Evolutionary conservation across 2,888 invertebrate species (phyloP), one percentile per base, ranked within the genome.

Genomic region (Microplitis manilae): DNA sequence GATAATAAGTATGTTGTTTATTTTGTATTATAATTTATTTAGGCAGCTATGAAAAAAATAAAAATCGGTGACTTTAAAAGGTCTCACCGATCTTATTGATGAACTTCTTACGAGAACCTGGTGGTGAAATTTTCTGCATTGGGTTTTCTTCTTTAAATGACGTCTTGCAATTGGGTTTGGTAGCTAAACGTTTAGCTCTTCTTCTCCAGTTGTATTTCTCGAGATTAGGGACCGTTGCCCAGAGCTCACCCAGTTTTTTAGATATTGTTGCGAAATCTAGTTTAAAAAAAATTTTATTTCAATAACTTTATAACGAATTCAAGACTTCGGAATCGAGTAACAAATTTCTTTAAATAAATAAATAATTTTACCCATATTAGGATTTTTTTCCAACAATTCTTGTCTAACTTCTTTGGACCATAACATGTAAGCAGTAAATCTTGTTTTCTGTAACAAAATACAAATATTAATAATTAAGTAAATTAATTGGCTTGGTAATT

Each of bases 371-470:
- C 93, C 96, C 93, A 95, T 93, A 76, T 94, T 93, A 0, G 96
- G 95, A 87, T 94, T 93, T 80, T 94, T 93, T 72, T 93, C 92
- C 41, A 95, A 91, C 77, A 96, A 91, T 82, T 94, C 94, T 79
- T 94, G 94, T 62, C 97, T 92, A 17, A 95, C 93, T 84, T 96
- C 96, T 82, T 95, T 95, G 0, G 97, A 95, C 96, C 97, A 97
- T 87, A 97, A 91, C 94, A 96, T 96, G 90, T 97, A 97, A 0
- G 97, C 97, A 0, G 97, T 97, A 80, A 95, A 94, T 72, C 96
- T 92, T 0, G 94, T 93, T 90, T 94, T 95, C 91, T 92, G 86
- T 79, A 90, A 86, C 81, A 17, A 50, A 50, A 50, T 50, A 50
- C 1, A 2, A 50, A 13, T 13, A 9, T 50, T 50, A 69, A 77